Percentiles rank a stretch among this genome's conserved stretches.
These are phyloP conservation scores for Augiades crinisus DNA, from an alignment of 2,888 invertebrate genomes.

Conservation along the genomic window DNA sequence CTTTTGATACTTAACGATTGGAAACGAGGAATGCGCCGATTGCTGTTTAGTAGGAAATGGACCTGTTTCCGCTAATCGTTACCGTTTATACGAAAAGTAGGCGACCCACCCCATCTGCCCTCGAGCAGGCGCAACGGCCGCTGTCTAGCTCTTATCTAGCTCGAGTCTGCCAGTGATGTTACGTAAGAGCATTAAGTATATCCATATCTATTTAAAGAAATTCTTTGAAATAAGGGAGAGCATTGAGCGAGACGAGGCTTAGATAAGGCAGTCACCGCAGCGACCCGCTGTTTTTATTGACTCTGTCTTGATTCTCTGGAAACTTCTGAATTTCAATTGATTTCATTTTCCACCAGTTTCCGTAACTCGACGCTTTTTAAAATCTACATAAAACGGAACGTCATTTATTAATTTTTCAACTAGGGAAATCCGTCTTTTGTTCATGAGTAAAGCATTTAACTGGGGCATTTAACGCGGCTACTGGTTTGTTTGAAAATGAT, in stretches of 20 bases:
- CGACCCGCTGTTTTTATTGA: conserved; percentile 14
- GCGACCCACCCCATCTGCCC: conserved; percentile 27
- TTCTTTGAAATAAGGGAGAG: conserved; percentile 13
- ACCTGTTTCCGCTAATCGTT: neutral
- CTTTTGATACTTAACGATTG: conserved; percentile 10
- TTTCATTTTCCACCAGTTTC: neutral
- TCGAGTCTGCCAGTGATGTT: conserved; percentile 37
- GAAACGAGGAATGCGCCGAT: conserved; percentile 32
- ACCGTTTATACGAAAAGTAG: conserved; percentile 27
- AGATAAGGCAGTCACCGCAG: conserved; percentile 11
- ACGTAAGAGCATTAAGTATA: conserved; percentile 49
- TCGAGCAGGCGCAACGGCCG: conserved; percentile 28
- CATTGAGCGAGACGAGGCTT: conserved; percentile 11
- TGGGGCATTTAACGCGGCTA: too few relatives aligned
- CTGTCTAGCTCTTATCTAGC: conserved; percentile 38
- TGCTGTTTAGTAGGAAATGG: neutral
- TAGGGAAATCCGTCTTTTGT: too few relatives aligned
- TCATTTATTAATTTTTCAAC: too few relatives aligned
- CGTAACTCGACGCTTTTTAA: too few relatives aligned
- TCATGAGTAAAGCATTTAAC: too few relatives aligned
- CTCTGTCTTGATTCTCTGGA: neutral
- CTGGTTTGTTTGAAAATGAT: too few relatives aligned
- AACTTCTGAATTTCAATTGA: conserved; percentile 2
- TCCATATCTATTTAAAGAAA: conserved; percentile 39
- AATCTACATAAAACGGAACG: too few relatives aligned